Conservation (phyloP, 2,888 invertebrate genomes). For the Embidobia sp. region DNA sequence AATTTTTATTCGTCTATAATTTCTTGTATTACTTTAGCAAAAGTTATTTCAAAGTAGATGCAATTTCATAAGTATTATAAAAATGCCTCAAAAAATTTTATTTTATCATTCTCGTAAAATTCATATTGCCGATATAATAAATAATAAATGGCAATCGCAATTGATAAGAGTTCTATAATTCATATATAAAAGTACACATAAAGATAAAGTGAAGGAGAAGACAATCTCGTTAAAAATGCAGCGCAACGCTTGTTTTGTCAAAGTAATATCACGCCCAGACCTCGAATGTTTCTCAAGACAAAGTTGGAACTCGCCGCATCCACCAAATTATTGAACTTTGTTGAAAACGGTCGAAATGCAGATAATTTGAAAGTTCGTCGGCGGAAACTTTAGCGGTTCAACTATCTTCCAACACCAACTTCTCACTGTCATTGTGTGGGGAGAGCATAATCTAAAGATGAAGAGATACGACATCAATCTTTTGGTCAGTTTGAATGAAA, state of each 20-base stretch:
- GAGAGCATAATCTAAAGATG: slow-evolving; percentile 70
- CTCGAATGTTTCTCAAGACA: slow-evolving; percentile 64
- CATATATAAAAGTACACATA: slow-evolving; percentile 10
- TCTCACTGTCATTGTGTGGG: slow-evolving; percentile 68
- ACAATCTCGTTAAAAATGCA: slow-evolving; percentile 59
- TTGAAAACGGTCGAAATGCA: slow-evolving; percentile 72
- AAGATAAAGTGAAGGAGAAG: slow-evolving; percentile 20
- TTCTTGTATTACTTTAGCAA: too few species aligned
- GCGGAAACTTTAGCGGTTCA: slow-evolving; percentile 73
- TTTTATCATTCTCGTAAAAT: too few species aligned
- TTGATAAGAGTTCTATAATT: slow-evolving; percentile 34
- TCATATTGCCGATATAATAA: too few species aligned
- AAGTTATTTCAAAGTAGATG: too few species aligned
- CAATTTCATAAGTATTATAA: too few species aligned
- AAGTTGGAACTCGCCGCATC: slow-evolving; percentile 63
- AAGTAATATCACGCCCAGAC: slow-evolving; percentile 63
- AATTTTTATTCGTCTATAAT: too few species aligned
- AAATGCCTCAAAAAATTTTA: too few species aligned
- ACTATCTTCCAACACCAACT: slow-evolving; percentile 71
- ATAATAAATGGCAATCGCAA: too few species aligned
- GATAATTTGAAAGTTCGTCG: slow-evolving; percentile 76
- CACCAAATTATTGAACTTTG: slow-evolving; percentile 67
- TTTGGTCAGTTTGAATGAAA: slow-evolving; percentile 38
- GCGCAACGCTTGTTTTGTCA: slow-evolving; percentile 62
- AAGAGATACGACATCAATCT: slow-evolving; percentile 70